Evolutionary conservation across 2,797 vertebrate genomes (phyloP).

Genomic region (Ambastaia sidthimunki): DNA sequence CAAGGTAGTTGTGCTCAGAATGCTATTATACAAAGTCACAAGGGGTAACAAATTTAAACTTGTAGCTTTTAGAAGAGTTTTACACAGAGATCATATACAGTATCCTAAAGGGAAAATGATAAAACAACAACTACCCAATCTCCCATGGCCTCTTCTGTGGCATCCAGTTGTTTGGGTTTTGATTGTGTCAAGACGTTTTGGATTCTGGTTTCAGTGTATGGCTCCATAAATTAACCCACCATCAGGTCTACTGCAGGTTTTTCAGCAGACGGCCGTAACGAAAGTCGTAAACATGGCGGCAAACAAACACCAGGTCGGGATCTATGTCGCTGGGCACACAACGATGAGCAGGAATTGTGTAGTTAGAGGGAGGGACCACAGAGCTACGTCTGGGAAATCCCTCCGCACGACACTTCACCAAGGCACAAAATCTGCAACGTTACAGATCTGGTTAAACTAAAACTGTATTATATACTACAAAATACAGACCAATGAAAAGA

Average conservation of each 20-base stretch:
- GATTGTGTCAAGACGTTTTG: constrained; percentile 61
- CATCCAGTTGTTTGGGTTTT: constrained; percentile 34
- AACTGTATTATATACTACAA: neutral
- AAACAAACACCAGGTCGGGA: constrained; percentile 95
- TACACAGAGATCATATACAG: constrained; percentile 39
- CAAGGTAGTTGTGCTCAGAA: constrained; percentile 61
- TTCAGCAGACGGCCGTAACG: constrained; percentile 96
- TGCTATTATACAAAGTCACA: constrained; percentile 43
- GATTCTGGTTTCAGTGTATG: constrained; percentile 60
- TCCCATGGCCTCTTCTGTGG: neutral
- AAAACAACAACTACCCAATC: constrained; percentile 16
- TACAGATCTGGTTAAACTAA: neutral
- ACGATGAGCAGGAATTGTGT: constrained; percentile 91
- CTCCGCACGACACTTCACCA: constrained; percentile 93
- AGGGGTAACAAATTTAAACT: constrained; percentile 18
- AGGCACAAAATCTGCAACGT: constrained; percentile 94
- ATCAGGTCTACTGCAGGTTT: constrained; percentile 90
- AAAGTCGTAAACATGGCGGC: constrained; percentile 98
- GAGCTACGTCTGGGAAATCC: constrained; percentile 85
- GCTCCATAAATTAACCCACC: constrained; percentile 41
- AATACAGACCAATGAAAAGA: no score
- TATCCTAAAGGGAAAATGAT: constrained; percentile 30
- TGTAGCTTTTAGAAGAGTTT: constrained; percentile 21
- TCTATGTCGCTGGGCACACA: constrained; percentile 93
- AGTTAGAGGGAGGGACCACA: constrained; percentile 90